Evolutionary conservation across 2,113 vertebrate species (phyloP).

Genomic region (Xiphophorus couchianus): DNA sequence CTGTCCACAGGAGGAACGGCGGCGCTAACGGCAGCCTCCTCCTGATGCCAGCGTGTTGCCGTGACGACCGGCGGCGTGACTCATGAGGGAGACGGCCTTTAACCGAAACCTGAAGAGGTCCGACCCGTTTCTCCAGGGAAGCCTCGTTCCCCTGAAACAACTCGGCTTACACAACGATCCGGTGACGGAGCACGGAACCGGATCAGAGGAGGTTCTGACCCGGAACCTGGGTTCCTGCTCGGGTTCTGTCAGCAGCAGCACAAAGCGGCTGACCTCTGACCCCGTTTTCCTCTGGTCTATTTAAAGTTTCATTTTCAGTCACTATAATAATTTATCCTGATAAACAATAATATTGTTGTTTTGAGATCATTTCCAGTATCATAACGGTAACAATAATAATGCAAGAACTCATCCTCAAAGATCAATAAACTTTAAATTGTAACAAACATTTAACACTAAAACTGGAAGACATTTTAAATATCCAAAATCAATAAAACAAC

Average conservation of each 20-base stretch:
- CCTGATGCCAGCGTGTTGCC: not conserved
- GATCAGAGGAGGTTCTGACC: not conserved
- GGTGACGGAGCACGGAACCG: too few species aligned
- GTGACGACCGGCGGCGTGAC: not conserved
- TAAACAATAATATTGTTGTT: too few species aligned
- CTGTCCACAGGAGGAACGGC: conserved; percentile 30
- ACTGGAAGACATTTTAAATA: too few species aligned
- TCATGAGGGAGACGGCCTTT: not conserved
- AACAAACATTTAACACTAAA: too few species aligned
- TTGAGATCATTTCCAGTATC: too few species aligned
- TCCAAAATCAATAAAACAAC: too few species aligned
- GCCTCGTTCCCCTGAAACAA: not conserved
- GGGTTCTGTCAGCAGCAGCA: not conserved
- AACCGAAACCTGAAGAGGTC: not conserved
- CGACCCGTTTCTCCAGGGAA: not conserved
- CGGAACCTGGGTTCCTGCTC: not conserved
- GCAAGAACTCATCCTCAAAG: too few species aligned
- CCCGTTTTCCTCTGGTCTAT: too few species aligned
- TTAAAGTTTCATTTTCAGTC: too few species aligned
- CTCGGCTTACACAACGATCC: not conserved
- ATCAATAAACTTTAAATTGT: too few species aligned
- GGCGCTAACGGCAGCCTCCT: not conserved
- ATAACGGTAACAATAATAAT: too few species aligned
- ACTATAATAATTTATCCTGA: too few species aligned
- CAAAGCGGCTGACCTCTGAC: not conserved